Conservation (phyloP, 92 coral and sea anemone species). For the Epizoanthus rinbou region DNA sequence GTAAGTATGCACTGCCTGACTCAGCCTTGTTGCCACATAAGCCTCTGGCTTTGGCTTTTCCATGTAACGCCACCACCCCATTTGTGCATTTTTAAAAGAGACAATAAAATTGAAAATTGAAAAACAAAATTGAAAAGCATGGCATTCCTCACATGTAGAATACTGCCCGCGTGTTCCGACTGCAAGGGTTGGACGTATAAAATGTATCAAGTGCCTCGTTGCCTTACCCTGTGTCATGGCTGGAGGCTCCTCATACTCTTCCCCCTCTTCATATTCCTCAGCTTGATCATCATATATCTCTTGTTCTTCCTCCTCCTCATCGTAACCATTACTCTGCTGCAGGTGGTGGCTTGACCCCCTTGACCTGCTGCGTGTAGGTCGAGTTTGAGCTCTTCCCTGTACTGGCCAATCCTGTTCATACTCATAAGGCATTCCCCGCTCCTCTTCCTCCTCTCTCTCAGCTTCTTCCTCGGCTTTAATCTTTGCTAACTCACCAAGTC, state of each 20-base stretch:
- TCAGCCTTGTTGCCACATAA: too few relatives aligned
- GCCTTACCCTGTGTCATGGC: conserved; percentile 23
- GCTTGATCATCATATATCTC: conserved; percentile 11
- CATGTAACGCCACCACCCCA: too few relatives aligned
- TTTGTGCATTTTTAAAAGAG: too few relatives aligned
- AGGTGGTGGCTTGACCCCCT: conserved; percentile 1
- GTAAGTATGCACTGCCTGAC: too few relatives aligned
- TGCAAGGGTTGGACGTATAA: neutral
- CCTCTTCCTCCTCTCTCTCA: conserved; percentile 55
- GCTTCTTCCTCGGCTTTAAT: conserved; percentile 88
- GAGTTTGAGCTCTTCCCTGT: conserved; percentile 12
- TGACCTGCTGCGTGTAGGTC: neutral
- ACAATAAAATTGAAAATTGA: too few relatives aligned
- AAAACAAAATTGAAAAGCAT: too few relatives aligned
- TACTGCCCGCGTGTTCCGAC: neutral
- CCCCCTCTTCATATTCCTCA: conserved; percentile 27
- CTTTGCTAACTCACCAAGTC: conserved; percentile 83
- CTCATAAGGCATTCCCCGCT: conserved; percentile 43
- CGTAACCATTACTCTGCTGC: conserved; percentile 13
- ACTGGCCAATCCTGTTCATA: conserved; percentile 39
- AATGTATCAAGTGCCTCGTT: neutral
- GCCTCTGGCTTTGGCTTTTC: too few relatives aligned
- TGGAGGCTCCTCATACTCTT: conserved; percentile 11
- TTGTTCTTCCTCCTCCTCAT: conserved; percentile 46
- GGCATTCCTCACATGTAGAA: neutral